A percentile compares a stretch with the other conserved stretches of the same genome.
Conservation (phyloP, 2,113 vertebrate genomes). For the Psittacula cyanocephala region DNA sequence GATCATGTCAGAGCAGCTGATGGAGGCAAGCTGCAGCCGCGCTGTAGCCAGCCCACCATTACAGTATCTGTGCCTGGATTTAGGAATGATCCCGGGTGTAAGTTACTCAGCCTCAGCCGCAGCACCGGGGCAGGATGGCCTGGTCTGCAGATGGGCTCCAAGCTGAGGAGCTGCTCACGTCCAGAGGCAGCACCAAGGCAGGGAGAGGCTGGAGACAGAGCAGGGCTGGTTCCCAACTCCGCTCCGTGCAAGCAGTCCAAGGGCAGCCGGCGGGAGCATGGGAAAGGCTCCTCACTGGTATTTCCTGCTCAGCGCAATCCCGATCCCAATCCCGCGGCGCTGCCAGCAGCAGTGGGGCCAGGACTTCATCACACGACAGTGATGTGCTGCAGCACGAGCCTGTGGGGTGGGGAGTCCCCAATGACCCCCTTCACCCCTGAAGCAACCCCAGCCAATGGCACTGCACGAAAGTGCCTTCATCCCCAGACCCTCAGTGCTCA, state of each 20-base stretch:
- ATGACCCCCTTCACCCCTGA: not conserved
- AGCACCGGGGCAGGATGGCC: not conserved
- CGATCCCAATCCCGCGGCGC: not conserved
- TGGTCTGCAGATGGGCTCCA: not conserved
- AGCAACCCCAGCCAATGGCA: not conserved
- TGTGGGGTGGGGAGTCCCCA: accelerated
- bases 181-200: not conserved
- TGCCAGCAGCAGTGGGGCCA: not conserved
- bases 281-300: conserved; percentile 60
- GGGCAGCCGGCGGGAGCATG: conserved; percentile 37
- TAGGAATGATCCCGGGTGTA: not conserved
- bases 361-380: not conserved
- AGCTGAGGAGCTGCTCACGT: not conserved
- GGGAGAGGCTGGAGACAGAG: not conserved
- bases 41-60: accelerated
- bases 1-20: not conserved
- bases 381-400: accelerated
- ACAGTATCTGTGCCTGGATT: not conserved
- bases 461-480: accelerated
- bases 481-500: not conserved
- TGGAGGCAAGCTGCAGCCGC: not conserved
- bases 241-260: conserved; percentile 5
- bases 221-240: not conserved
- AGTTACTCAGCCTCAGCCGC: accelerated
- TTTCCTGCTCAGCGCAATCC: conserved; percentile 50